phyloP scores from a whole-genome alignment of 2,888 invertebrate species.

The Byasa hedistus region DNA sequence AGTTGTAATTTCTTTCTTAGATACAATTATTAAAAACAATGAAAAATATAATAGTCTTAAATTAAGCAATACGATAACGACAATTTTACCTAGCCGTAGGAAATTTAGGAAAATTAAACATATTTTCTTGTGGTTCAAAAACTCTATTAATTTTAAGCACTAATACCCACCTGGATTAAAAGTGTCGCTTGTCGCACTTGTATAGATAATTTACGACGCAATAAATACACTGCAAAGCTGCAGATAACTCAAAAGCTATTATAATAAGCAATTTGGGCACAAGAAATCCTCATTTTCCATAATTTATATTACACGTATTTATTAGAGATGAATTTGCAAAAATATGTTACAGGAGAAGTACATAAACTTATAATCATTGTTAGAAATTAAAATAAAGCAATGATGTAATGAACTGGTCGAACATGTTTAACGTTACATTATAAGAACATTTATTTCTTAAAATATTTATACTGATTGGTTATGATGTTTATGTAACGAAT shows the following conservation, averaged over 20 bases:
- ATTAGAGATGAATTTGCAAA: neutral
- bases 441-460: too few species aligned
- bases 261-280: neutral
- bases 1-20: too few species aligned
- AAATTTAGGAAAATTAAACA: neutral
- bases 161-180: constrained; percentile 7
- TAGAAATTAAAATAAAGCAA: too few species aligned
- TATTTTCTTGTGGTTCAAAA: neutral
- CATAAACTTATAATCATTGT: neutral
- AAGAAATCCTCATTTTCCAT: neutral
- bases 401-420: too few species aligned
- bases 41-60: too few species aligned
- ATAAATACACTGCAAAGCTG: constrained; percentile 12
- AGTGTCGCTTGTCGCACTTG: constrained; percentile 6
- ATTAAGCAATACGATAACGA: neutral
- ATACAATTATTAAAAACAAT: too few species aligned
- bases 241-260: neutral
- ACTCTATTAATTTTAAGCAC: constrained; percentile 1
- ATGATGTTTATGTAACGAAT: too few species aligned
- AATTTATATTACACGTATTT: neutral
- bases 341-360: neutral
- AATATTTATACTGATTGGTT: too few species aligned
- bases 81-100: neutral
- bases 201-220: constrained; percentile 5
- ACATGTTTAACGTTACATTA: too few species aligned